Conservation (phyloP, 2,797 vertebrate species). For the Lemur catta region DNA sequence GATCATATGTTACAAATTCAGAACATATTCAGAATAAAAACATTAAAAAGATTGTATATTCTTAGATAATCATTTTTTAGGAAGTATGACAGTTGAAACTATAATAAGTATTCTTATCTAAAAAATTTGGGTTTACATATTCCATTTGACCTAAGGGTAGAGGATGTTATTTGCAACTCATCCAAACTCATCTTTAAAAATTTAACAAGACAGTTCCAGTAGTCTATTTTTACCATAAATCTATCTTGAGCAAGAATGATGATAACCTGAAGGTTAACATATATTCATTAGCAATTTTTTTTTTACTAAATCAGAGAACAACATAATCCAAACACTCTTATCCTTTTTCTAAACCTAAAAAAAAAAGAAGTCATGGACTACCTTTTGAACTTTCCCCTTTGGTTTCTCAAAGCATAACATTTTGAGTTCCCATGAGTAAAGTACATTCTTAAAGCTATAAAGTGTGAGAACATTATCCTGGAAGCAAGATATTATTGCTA, state of each 20-base stretch:
- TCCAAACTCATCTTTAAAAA: conserved; percentile 56
- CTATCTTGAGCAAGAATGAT: conserved; percentile 48
- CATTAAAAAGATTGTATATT: not conserved
- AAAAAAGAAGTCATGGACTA: not conserved
- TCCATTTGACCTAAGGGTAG: conserved; percentile 53
- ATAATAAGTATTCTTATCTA: conserved; percentile 49
- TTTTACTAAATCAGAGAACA: conserved; percentile 47
- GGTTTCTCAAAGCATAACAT: not conserved
- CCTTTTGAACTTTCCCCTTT: conserved; percentile 42
- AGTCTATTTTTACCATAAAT: conserved; percentile 68
- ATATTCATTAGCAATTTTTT: conserved; percentile 47
- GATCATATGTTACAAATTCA: not conserved
- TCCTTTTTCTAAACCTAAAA: conserved; percentile 15
- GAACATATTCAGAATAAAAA: conserved; percentile 24
- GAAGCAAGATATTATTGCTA: conserved; percentile 55
- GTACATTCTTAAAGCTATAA: conserved; percentile 46
- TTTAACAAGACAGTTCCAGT: conserved; percentile 63
- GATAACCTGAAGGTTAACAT: conserved; percentile 67
- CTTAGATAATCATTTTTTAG: conserved; percentile 17
- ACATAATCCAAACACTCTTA: conserved; percentile 64
- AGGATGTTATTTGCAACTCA: conserved; percentile 60
- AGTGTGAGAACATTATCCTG: conserved; percentile 55
- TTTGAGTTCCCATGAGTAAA: conserved; percentile 36
- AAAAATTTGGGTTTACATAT: conserved; percentile 51
- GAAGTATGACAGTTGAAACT: conserved; percentile 9